These are phyloP conservation scores for Epistrophe eligans DNA, from an alignment of 2,888 invertebrate genomes.

Conservation along the genomic window DNA sequence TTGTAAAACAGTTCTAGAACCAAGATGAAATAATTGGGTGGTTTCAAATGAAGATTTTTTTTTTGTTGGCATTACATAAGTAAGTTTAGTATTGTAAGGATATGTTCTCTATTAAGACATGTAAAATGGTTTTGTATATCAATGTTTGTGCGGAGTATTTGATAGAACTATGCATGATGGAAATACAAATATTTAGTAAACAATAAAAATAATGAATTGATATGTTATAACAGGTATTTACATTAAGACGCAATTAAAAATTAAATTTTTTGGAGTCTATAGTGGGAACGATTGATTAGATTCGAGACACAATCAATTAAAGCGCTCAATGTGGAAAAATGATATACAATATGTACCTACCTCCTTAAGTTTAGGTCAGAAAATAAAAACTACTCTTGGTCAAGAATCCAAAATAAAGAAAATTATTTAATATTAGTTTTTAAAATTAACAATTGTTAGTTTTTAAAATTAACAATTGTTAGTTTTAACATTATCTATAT, in stretches of 20 bases:
- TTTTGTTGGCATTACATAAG: not conserved
- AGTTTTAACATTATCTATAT: no score
- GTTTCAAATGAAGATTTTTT: not conserved
- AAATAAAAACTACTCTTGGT: no score
- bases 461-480: no score
- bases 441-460: no score
- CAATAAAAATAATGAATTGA: slow-evolving; percentile 8
- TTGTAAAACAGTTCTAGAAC: not conserved
- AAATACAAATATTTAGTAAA: slow-evolving; percentile 6
- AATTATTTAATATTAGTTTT: no score
- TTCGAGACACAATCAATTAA: no score
- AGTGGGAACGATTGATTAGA: no score
- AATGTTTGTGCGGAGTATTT: slow-evolving; percentile 2
- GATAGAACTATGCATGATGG: not conserved
- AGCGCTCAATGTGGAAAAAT: no score
- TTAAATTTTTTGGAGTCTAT: not conserved
- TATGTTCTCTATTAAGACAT: slow-evolving; percentile 23
- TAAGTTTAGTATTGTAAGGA: slow-evolving; percentile 8
- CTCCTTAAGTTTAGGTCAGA: no score
- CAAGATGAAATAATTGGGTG: slow-evolving; percentile 2
- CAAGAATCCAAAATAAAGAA: no score
- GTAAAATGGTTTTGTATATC: not conserved
- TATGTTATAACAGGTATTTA: slow-evolving; percentile 32
- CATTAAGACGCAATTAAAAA: not conserved
- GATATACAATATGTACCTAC: no score